Evolutionary conservation across 1,140 invertebrate species (phyloP), one percentile per base, ranked within the genome.

Genomic region (Bombus vancouverensis): DNA sequence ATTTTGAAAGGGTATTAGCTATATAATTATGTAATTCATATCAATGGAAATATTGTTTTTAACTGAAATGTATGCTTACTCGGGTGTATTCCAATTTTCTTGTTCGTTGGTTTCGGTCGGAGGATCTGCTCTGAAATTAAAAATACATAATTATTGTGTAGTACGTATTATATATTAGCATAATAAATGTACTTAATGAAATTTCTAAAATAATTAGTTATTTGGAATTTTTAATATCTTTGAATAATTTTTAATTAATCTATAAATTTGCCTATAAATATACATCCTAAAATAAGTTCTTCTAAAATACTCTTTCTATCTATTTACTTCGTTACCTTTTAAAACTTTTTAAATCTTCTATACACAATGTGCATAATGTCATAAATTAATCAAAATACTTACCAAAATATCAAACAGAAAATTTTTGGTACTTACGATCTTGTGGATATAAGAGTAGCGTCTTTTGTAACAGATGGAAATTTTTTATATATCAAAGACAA

Each of bases 401-500:
- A 25, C 1, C 34, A 9, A 68, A 18, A 1, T 47, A 47, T 47
- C 1, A 9, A 39, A 18, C n/a, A 3, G 1, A n/a, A 59, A 39
- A 39, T 18, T 34, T 9, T 25, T 53, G 1, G 34, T 75, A 92
- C 92, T 93, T 87, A 95, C 95, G 88, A 87, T 91, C 94, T 92
- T 1, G 89, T 83, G 18, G 93, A 88, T 59, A 94, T 68, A 25
- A 93, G 80, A 0, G 79, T 88, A 25, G 89, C 83, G 71, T 94
- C 87, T 81, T 93, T 92, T 79, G 78, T 81, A 34, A 83, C 89
- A 34, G 18, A n/a, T 8, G 82, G 85, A 10, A 91, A 83, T 76
- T 91, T 93, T 84, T 91, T 93, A 77, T 94, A 94, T 25, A 92
- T 89, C 4, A 92, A 86, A 10, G 94, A 94, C 47, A 95, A 91